Evolutionary conservation across 1,140 invertebrate genomes (phyloP), one percentile per base, ranked within the genome.

Genomic region (Penaeus vannamei): DNA sequence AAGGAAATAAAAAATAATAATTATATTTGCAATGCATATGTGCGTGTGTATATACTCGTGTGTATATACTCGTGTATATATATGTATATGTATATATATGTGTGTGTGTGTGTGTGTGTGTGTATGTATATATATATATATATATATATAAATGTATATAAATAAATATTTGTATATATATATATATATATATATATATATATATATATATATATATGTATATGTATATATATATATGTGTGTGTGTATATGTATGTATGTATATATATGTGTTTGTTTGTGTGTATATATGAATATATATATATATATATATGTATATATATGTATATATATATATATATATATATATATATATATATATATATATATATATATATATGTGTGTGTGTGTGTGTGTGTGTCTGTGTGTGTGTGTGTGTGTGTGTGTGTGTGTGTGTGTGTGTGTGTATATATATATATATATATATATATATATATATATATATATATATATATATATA

Each of bases 121-220:
- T 4, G 23, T 23, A 69, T 23, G 23, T 12, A 20, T 23, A 23
- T 23, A 26, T 72, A 72, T 72, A 72, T 72, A n/a, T 72, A 72
- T 22, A 72, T 72, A 72, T 72, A 72, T 72, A 72, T 23, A 23
- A 23, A 72, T 72, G n/a, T 72, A 72, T 72, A 72, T 72, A 72
- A 3, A n/a, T 72, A 72, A 14, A 69, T 69, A 69, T 69, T 14
- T 69, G 23, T 20, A 20, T 69, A 69, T 69, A 69, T 69, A 69
- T 69, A 69, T 10, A 23, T 69, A 69, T 69, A 69, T 69, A 69
- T 69, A 69, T 69, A 69, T 69, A 69, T 69, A 69, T 69, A 69
- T 69, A 69, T 69, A 69, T 69, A 69, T 69, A 69, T 20, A 20
- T 69, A 69, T 23, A 69, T 69, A 69, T 69, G 23, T 69, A 69